phyloP scores from a whole-genome alignment of 2,113 vertebrate genomes.

The Pelmatolapia mariae region DNA sequence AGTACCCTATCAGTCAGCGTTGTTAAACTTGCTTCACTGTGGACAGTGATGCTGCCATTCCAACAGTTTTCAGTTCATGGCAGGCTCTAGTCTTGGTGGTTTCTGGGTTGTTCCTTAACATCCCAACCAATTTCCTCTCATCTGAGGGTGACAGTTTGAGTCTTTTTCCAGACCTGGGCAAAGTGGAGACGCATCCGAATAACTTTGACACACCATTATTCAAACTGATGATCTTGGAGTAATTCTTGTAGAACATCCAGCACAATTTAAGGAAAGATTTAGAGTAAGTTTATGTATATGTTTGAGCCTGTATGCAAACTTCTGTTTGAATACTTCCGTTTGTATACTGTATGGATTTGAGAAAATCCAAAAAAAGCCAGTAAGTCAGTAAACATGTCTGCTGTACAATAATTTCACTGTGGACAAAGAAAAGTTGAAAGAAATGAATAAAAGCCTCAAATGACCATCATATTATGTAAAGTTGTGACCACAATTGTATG shows the following conservation, averaged over 20 bases:
- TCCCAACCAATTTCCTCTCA: background rate
- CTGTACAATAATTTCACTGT: background rate
- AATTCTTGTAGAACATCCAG: background rate
- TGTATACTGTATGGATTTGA: background rate
- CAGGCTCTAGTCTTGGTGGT: background rate
- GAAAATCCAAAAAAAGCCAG: background rate
- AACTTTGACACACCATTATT: background rate
- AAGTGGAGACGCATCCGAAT: background rate
- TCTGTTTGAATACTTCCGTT: background rate
- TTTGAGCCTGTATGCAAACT: background rate
- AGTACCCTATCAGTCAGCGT: background rate
- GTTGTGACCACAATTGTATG: background rate
- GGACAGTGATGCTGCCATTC: background rate
- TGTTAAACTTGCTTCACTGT: background rate
- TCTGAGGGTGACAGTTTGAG: background rate
- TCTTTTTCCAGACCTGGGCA: background rate
- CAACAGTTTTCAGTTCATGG: background rate
- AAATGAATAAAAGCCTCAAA: background rate
- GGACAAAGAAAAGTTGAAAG: background rate
- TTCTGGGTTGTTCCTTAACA: background rate
- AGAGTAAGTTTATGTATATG: background rate
- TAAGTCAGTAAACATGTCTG: background rate
- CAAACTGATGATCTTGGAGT: background rate
- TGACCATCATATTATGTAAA: background rate
- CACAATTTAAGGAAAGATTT: background rate